A percentile compares a stretch with the other conserved stretches of the same genome.
Conservation (phyloP, 2,888 invertebrate genomes). For the Conchocele bisecta region DNA sequence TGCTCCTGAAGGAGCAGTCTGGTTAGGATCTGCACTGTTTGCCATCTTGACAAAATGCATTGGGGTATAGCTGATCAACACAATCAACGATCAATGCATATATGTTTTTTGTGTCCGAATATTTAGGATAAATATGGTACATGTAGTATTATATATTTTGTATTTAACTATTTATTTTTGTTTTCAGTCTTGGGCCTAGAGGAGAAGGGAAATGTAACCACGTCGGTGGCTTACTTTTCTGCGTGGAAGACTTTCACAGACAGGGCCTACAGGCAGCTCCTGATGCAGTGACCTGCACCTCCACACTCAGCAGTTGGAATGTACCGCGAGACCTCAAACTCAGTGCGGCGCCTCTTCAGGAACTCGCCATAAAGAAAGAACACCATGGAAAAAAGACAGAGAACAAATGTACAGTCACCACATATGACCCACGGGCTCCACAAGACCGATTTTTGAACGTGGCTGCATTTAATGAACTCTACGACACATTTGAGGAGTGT, state of each 20-base stretch:
- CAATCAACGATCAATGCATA: neutral
- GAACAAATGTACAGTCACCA: neutral
- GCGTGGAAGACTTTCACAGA: slow-evolving; percentile 13
- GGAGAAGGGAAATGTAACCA: slow-evolving; percentile 38
- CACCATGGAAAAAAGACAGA: slow-evolving; percentile 12
- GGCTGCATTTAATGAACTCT: slow-evolving; percentile 1
- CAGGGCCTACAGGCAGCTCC: slow-evolving; percentile 7
- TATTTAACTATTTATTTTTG: neutral
- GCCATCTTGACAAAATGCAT: too few relatives aligned
- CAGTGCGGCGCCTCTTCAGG: slow-evolving; percentile 3
- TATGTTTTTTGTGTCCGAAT: too few relatives aligned
- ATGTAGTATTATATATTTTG: neutral
- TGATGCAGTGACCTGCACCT: slow-evolving; percentile 19
- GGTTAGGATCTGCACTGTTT: too few relatives aligned
- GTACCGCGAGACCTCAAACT: slow-evolving; percentile 25
- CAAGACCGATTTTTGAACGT: slow-evolving; percentile 12
- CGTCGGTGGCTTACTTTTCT: slow-evolving; percentile 26
- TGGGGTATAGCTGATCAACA: too few relatives aligned
- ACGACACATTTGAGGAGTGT: slow-evolving; percentile 14
- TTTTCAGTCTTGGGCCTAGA: slow-evolving; percentile 27
- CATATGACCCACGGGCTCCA: slow-evolving; percentile 34
- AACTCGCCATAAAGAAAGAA: slow-evolving; percentile 25
- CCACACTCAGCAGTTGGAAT: slow-evolving; percentile 26
- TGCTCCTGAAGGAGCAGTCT: too few relatives aligned
- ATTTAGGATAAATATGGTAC: too few relatives aligned